These are phyloP conservation scores for Pungitius pungitius DNA, from an alignment of 2,113 vertebrate species.

Conservation along the genomic window DNA sequence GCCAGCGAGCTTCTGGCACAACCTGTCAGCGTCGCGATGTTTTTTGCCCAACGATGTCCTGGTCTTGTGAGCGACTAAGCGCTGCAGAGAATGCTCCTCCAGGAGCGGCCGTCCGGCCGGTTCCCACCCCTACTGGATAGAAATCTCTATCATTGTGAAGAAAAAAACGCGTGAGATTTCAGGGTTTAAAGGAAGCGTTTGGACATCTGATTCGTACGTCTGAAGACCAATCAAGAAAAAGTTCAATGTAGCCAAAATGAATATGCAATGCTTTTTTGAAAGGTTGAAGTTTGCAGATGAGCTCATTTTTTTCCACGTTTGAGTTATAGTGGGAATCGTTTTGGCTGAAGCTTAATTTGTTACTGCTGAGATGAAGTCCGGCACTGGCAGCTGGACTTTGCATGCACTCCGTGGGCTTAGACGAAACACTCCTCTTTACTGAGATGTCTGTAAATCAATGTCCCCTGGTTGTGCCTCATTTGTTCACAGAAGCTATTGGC, in stretches of 20 bases:
- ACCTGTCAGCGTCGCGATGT: slow-evolving; percentile 66
- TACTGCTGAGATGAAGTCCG: not conserved
- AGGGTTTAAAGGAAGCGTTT: not conserved
- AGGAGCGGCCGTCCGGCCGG: slow-evolving; percentile 52
- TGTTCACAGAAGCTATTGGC: not conserved
- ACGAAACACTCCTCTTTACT: not conserved
- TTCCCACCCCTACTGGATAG: not conserved
- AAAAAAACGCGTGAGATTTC: not conserved
- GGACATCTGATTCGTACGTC: not conserved
- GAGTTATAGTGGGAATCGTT: not conserved
- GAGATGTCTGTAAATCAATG: not conserved
- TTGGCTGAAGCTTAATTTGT: not conserved
- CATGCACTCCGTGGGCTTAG: not conserved
- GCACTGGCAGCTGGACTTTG: not conserved
- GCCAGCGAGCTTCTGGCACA: slow-evolving; percentile 58
- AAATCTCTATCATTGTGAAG: not conserved
- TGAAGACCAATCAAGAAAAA: not conserved
- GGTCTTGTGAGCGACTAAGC: slow-evolving; percentile 79
- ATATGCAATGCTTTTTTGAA: not conserved
- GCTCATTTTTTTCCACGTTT: not conserved
- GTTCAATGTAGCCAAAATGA: not conserved
- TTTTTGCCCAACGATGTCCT: slow-evolving; percentile 69
- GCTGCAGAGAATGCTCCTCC: slow-evolving; percentile 62
- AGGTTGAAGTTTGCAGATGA: not conserved
- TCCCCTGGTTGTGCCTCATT: slow-evolving; percentile 2